A percentile compares a stretch with the other conserved stretches of the same genome.
Conservation (phyloP, 2,888 invertebrate genomes). For the Itoplectis maculator region DNA sequence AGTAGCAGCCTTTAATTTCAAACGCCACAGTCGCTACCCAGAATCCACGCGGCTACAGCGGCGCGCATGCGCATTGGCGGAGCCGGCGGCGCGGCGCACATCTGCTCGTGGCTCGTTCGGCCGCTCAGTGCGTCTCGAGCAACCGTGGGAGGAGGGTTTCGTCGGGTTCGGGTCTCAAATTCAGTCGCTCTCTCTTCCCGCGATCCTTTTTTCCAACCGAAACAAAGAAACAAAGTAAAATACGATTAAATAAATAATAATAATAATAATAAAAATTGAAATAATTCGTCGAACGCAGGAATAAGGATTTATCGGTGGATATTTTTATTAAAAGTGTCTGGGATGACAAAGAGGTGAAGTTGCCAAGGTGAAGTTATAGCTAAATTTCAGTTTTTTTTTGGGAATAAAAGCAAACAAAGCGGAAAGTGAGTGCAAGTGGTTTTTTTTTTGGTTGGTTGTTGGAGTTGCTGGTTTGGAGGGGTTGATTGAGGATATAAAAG, state of each 20-base stretch:
- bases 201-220: constrained; percentile 1
- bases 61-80: constrained; percentile 72
- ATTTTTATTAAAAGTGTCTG: background rate
- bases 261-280: too few species aligned
- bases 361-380: constrained; percentile 20
- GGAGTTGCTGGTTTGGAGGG: too few species aligned
- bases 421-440: background rate
- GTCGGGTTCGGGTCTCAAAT: constrained; percentile 64
- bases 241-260: background rate
- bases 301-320: constrained; percentile 5
- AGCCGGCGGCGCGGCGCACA: constrained; percentile 57
- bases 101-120: constrained; percentile 56
- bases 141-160: constrained; percentile 69
- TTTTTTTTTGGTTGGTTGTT: constrained; percentile 31
- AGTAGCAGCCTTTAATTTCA: constrained; percentile 51
- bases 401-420: background rate
- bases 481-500: constrained; percentile 10
- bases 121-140: constrained; percentile 75
- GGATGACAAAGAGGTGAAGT: too few species aligned
- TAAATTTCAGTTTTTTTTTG: background rate
- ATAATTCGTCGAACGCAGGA: background rate
- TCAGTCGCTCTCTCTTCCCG: constrained; percentile 30
- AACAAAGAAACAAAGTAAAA: background rate
- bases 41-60: constrained; percentile 1
- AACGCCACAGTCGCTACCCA: constrained; percentile 44